Evolutionary conservation across 1,140 invertebrate species (phyloP).

Genomic region (Vanessa atalanta): DNA sequence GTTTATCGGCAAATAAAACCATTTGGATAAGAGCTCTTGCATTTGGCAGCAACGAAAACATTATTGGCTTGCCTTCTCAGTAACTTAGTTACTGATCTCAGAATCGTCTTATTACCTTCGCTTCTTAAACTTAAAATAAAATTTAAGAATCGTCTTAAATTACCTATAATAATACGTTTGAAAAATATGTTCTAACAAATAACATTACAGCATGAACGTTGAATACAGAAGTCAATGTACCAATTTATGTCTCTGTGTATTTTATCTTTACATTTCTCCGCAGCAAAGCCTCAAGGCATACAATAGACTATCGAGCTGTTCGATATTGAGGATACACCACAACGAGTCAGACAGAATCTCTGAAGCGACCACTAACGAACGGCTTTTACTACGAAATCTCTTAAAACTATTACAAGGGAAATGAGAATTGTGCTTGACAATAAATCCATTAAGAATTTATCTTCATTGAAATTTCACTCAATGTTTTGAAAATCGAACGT

Average conservation of each 20-base stretch:
- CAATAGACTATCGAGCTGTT: slow-evolving; percentile 17
- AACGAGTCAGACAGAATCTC: not conserved
- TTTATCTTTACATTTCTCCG: not conserved
- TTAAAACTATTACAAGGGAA: not conserved
- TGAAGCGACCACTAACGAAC: slow-evolving; percentile 23
- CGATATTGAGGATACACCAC: slow-evolving; percentile 10
- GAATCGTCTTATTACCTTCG: not conserved
- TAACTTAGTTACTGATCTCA: not conserved
- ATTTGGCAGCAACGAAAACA: slow-evolving; percentile 5
- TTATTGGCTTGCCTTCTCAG: not conserved
- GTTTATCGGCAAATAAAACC: not conserved
- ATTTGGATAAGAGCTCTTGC: not conserved
- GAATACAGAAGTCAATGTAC: not conserved
- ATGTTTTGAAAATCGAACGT: too few relatives aligned
- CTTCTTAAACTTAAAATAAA: not conserved
- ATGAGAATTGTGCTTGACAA: not conserved
- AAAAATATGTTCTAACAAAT: too few relatives aligned
- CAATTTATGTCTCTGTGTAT: not conserved
- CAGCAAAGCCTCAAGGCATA: slow-evolving; percentile 4
- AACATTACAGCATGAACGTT: not conserved
- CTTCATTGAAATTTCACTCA: too few relatives aligned
- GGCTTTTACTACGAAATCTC: not conserved
- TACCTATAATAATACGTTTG: too few relatives aligned
- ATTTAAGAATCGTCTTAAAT: too few relatives aligned
- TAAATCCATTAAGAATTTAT: too few relatives aligned